These are phyloP conservation scores for Kryphioiulus occultus DNA, from an alignment of 2,888 invertebrate species.

Conservation along the genomic window DNA sequence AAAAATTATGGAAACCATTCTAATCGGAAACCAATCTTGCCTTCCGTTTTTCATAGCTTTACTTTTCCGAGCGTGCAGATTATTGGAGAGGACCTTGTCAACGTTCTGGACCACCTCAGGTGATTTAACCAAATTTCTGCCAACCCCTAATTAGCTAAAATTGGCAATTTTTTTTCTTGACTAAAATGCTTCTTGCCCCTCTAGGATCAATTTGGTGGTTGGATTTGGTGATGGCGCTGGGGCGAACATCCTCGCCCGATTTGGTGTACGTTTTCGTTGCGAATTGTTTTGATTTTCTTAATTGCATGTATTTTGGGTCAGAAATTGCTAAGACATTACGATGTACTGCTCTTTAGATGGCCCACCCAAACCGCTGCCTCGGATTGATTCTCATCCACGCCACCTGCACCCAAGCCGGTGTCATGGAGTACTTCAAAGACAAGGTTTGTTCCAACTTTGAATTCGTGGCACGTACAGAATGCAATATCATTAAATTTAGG, in stretches of 20 bases:
- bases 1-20: neutral
- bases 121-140: slow-evolving; percentile 54
- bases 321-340: neutral
- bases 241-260: slow-evolving; percentile 83
- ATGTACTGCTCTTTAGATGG: slow-evolving; percentile 65
- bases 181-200: neutral
- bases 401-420: slow-evolving; percentile 84
- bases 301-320: neutral
- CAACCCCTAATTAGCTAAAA: neutral
- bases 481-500: neutral
- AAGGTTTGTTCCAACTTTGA: slow-evolving; percentile 67
- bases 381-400: slow-evolving; percentile 86
- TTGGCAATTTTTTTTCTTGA: neutral
- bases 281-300: slow-evolving; percentile 20
- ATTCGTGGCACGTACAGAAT: neutral
- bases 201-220: slow-evolving; percentile 78
- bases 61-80: slow-evolving; percentile 82
- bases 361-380: slow-evolving; percentile 77
- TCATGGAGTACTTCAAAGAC: slow-evolving; percentile 84
- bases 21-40: neutral
- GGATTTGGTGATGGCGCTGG: slow-evolving; percentile 89
- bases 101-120: slow-evolving; percentile 81
- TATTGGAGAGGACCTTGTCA: slow-evolving; percentile 81
- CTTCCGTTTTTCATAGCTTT: slow-evolving; percentile 67
- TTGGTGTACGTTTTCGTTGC: slow-evolving; percentile 67